Conservation (phyloP, 2,113 vertebrate genomes). For the Pterocles burchelli region DNA sequence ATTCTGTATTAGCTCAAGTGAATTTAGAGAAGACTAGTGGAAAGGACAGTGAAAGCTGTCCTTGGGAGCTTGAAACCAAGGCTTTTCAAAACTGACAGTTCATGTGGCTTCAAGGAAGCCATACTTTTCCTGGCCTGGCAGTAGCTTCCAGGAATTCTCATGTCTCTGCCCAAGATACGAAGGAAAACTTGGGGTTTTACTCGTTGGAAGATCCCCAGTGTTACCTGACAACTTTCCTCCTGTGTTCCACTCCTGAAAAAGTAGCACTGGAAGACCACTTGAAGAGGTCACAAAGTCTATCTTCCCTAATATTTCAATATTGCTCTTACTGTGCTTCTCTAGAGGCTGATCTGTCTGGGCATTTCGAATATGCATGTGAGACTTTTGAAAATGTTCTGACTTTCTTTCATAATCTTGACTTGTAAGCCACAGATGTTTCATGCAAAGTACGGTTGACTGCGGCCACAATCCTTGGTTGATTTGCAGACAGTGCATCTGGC, state of each 20-base stretch:
- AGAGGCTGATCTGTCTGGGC: not conserved
- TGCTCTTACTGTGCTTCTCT: not conserved
- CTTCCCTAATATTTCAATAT: not conserved
- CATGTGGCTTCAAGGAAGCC: not conserved
- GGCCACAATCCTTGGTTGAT: not conserved
- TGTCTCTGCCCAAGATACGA: not conserved
- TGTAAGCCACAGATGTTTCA: not conserved
- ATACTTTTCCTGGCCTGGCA: not conserved
- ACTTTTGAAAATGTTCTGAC: not conserved
- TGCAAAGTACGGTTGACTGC: not conserved
- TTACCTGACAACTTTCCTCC: not conserved
- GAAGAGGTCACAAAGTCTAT: not conserved
- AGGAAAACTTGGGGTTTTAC: not conserved
- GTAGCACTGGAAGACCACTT: not conserved
- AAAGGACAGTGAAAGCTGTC: not conserved
- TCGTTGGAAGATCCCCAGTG: not conserved
- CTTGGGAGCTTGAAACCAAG: not conserved
- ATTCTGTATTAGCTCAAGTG: not conserved
- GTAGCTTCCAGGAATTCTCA: not conserved
- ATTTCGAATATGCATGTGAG: not conserved
- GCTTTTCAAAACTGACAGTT: not conserved
- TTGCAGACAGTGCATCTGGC: constrained; percentile 3
- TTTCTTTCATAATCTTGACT: not conserved
- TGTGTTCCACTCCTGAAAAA: not conserved
- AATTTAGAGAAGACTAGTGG: not conserved